Conservation (phyloP, 2,797 vertebrate genomes). For the Onychomys arenicola region DNA sequence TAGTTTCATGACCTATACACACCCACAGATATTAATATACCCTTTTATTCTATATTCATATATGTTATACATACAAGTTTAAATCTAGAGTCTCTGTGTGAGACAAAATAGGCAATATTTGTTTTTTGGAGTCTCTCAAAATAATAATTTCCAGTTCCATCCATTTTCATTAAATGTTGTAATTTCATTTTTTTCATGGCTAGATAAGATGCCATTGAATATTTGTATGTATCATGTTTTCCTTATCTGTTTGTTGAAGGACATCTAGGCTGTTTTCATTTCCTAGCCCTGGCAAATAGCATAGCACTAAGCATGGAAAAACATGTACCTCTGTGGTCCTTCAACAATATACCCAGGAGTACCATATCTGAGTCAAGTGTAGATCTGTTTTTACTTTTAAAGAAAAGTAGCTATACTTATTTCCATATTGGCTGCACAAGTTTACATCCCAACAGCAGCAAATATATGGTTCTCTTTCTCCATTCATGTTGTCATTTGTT, state of each 20-base stretch:
- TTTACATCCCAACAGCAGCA: not conserved
- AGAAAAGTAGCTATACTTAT: not conserved
- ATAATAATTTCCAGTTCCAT: not conserved
- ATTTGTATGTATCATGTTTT: not conserved
- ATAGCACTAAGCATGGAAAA: not conserved
- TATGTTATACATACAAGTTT: not conserved
- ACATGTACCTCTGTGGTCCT: not conserved
- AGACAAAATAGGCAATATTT: not conserved
- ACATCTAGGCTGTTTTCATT: not conserved
- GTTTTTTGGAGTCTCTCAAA: not conserved
- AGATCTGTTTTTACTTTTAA: not conserved
- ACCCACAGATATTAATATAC: not conserved
- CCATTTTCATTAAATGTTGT: not conserved
- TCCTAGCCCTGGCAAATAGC: not conserved
- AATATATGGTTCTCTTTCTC: not conserved
- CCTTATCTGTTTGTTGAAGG: not conserved
- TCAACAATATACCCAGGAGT: not conserved
- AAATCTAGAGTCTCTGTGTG: not conserved
- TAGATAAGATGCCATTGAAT: not conserved
- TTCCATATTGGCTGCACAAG: not conserved
- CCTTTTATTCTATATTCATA: not conserved
- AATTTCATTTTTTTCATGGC: not conserved
- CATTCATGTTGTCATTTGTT: not conserved
- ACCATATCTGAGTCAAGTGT: too few species aligned
- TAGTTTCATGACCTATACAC: not conserved